Evolutionary conservation across 1,140 invertebrate species (phyloP).

Genomic region (Zaprionus camerounensis): DNA sequence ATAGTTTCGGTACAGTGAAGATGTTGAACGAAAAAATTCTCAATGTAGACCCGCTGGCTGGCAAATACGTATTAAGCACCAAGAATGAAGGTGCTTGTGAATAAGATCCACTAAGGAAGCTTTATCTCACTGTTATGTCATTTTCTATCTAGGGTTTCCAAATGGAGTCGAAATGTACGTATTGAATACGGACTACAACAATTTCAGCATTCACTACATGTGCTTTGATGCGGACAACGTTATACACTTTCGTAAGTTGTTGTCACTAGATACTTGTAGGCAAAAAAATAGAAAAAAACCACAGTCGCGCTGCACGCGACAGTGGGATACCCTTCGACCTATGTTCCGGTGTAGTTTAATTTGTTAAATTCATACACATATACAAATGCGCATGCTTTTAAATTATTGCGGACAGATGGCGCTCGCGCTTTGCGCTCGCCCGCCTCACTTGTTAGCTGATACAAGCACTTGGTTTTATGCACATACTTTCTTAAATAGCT

Average conservation of each 20-base stretch:
- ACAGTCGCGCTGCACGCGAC: no score
- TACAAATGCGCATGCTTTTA: no score
- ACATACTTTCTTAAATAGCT: no score
- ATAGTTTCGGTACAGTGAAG: conserved; percentile 31
- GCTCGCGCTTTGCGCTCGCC: no score
- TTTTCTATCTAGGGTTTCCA: conserved; percentile 15
- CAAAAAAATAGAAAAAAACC: no score
- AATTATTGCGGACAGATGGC: no score
- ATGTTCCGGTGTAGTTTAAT: no score
- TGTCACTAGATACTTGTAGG: neutral
- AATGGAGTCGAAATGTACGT: conserved; percentile 38
- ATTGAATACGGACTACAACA: conserved; percentile 53
- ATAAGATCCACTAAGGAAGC: neutral
- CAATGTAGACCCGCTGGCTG: neutral
- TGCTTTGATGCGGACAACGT: conserved; percentile 29
- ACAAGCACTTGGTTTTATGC: no score
- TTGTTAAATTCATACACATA: no score
- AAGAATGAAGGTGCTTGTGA: conserved; percentile 21
- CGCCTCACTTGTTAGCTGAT: no score
- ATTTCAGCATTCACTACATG: conserved; percentile 43
- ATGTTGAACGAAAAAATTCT: neutral
- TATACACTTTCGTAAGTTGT: conserved; percentile 43
- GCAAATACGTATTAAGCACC: conserved; percentile 10
- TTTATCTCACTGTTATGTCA: neutral
- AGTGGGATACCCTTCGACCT: no score